Evolutionary conservation across 2,797 vertebrate genomes (phyloP), one percentile per base, ranked within the genome.

Genomic region (Lacerta viridis): DNA sequence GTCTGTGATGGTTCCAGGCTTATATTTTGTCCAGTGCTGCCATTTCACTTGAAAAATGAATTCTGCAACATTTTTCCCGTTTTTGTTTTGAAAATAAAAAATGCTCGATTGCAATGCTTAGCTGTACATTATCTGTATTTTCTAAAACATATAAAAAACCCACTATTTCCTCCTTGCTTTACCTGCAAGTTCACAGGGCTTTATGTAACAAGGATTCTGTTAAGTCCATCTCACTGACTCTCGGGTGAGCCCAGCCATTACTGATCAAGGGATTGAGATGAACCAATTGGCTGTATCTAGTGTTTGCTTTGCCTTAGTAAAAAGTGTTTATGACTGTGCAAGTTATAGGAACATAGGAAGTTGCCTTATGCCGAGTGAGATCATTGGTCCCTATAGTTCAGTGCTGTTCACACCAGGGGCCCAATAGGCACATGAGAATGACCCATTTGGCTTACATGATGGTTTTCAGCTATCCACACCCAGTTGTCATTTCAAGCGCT

Each of bases 1-100:
- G 94, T 90, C 90, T 95, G 94, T 95, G 94, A 95, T 80, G 89
- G 90, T 81, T 92, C 85, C 93, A 91, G 91, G 75, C 95, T 96
- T 95, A 93, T 89, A 83, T 88, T 61, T 61, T 20, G 95, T 91
- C 96, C 93, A 55, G 88, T 91, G 86, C 81, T 92, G 95, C 95
- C 96, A 94, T 95, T 90, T 92, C 92, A 88, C 71, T 87, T 94
- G 94, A 93, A 95, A 95, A 95, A 94, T 94, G 93, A 90, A 93
- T 81, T 82, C 91, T 94, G 88, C 90, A 89, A 93, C 78, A 77
- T 61, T 86, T 0, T 0, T 1, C 68, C 18, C 0, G 1, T 23
- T 75, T 36, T 39, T 39, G 18, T 39, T 59, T 93, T 91, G 29
- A 87, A 80, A 87, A 50, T 64, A 92, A 92, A 93, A 23, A 71